phyloP scores from a whole-genome alignment of 1,140 invertebrate species.

The Armadillidium nasatum region DNA sequence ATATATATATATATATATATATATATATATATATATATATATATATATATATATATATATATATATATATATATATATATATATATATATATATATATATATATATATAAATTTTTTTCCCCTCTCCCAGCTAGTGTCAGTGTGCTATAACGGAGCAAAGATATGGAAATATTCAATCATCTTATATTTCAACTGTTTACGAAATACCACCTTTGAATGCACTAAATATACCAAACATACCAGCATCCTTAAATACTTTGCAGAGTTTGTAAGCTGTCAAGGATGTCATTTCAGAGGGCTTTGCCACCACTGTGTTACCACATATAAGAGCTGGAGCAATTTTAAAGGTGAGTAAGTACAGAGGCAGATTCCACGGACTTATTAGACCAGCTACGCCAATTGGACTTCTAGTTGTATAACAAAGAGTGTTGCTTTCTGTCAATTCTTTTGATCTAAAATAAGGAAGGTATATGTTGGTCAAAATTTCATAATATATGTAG shows the following conservation, averaged over 20 bases:
- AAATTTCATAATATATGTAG: not conserved
- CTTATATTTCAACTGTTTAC: no score
- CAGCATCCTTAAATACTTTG: slow-evolving; percentile 54
- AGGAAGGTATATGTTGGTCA: not conserved
- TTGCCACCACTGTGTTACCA: slow-evolving; percentile 60
- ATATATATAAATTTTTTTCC: no score
- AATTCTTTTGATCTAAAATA: slow-evolving; percentile 42
- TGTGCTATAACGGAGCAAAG: no score
- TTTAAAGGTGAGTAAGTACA: slow-evolving; percentile 59
- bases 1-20: no score
- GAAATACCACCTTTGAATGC: no score
- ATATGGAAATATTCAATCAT: no score
- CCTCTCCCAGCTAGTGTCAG: no score
- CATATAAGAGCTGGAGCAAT: slow-evolving; percentile 58
- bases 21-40: no score
- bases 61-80: no score
- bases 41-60: no score
- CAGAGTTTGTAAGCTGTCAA: slow-evolving; percentile 57
- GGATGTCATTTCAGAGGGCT: slow-evolving; percentile 61
- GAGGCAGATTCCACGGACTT: slow-evolving; percentile 60
- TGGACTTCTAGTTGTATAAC: slow-evolving; percentile 55
- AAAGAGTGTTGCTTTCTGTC: slow-evolving; percentile 51
- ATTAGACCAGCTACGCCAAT: slow-evolving; percentile 59
- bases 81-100: no score
- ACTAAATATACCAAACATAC: slow-evolving; percentile 48